phyloP scores from a whole-genome alignment of 2,113 vertebrate species.

The Girardinichthys multiradiatus region DNA sequence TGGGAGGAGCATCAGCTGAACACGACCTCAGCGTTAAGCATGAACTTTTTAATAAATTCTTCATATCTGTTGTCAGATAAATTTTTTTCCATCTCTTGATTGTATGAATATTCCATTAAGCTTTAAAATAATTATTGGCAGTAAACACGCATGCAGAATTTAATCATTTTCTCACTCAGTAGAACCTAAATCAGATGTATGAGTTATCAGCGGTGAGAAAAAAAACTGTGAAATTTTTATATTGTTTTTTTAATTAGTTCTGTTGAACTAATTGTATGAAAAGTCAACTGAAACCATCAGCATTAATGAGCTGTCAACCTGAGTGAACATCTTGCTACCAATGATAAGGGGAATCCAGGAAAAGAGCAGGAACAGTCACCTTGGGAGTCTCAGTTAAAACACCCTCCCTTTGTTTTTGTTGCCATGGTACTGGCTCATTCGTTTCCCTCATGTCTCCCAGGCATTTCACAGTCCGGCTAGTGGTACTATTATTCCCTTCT shows the following conservation, averaged over 20 bases:
- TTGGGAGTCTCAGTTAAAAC: slow-evolving; percentile 44
- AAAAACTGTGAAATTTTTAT: slow-evolving; percentile 20
- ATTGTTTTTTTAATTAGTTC: slow-evolving; percentile 33
- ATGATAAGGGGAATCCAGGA: slow-evolving; percentile 58
- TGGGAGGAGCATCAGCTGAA: slow-evolving; percentile 13
- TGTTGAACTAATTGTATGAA: slow-evolving; percentile 17
- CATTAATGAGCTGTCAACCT: slow-evolving; percentile 48
- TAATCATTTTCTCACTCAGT: neutral
- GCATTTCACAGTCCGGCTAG: slow-evolving; percentile 53
- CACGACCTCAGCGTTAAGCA: slow-evolving; percentile 20
- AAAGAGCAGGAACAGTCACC: slow-evolving; percentile 49
- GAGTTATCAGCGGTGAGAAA: slow-evolving; percentile 9
- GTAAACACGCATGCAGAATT: neutral
- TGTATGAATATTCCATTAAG: slow-evolving; percentile 11
- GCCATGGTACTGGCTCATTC: slow-evolving; percentile 59
- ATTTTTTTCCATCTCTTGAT: neutral
- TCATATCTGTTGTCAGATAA: neutral
- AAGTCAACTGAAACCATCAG: slow-evolving; percentile 46
- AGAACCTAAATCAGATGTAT: too few species aligned
- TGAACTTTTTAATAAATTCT: neutral
- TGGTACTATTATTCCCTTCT: slow-evolving; percentile 49
- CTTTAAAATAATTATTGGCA: neutral
- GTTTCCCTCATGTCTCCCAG: slow-evolving; percentile 31
- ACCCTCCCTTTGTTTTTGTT: slow-evolving; percentile 64
- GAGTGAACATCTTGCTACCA: slow-evolving; percentile 56